Evolutionary conservation across 2,113 vertebrate species (phyloP).

Genomic region (Cavia aperea): DNA sequence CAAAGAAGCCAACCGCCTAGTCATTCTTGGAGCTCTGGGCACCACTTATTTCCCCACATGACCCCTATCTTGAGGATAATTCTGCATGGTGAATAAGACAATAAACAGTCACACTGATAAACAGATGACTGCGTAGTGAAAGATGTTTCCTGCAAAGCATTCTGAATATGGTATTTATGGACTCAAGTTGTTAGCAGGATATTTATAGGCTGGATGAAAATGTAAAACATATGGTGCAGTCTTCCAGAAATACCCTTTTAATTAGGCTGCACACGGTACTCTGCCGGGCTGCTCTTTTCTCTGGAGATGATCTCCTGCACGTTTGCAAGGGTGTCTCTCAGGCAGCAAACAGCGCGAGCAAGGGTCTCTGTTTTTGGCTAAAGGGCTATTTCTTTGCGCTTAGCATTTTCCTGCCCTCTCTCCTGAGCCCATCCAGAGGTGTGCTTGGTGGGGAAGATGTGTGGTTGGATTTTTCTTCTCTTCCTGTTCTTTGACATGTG

Average conservation of each 20-base stretch:
- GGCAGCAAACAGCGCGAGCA: conserved; percentile 61
- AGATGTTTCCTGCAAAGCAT: conserved; percentile 67
- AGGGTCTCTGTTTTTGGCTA: conserved; percentile 60
- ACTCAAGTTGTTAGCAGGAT: conserved; percentile 70
- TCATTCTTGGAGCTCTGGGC: too few species aligned
- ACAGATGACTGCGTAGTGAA: conserved; percentile 73
- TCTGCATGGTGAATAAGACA: neutral
- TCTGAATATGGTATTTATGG: conserved; percentile 69
- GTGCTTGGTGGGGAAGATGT: neutral
- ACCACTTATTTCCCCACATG: neutral
- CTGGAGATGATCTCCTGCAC: conserved; percentile 64
- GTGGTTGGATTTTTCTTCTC: conserved; percentile 35
- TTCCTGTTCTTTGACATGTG: conserved; percentile 32
- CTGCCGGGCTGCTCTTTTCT: conserved; percentile 71
- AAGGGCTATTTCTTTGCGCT: conserved; percentile 54
- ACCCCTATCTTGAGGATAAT: neutral
- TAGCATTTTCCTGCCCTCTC: conserved; percentile 39
- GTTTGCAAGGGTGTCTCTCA: conserved; percentile 64
- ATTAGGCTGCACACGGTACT: conserved; percentile 62
- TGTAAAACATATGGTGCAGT: conserved; percentile 72
- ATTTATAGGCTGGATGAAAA: conserved; percentile 76
- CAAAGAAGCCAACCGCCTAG: neutral
- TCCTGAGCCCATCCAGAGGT: conserved; percentile 7
- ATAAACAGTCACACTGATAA: conserved; percentile 55
- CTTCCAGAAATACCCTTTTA: conserved; percentile 74